phyloP scores from a whole-genome alignment of 2,797 vertebrate species.

The Crypturellus tataupa region DNA sequence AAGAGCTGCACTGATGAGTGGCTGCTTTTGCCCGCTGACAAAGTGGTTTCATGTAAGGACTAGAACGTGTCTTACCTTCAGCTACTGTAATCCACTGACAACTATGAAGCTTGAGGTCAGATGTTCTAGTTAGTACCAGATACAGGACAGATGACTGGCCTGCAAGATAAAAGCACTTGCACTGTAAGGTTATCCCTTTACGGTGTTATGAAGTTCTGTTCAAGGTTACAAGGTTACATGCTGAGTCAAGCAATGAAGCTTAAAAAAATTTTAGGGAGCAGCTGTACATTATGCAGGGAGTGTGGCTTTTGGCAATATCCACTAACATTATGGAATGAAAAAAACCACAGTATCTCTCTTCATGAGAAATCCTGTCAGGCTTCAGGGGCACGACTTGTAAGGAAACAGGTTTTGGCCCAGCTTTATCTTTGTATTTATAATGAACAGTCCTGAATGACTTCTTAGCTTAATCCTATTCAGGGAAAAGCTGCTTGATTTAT shows the following conservation, averaged over 20 bases:
- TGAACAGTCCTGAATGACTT: background rate
- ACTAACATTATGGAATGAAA: background rate
- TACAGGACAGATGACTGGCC: too few relatives aligned
- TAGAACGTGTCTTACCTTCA: background rate
- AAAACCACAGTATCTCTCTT: background rate
- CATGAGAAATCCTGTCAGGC: background rate
- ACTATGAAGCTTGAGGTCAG: background rate
- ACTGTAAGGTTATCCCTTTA: background rate
- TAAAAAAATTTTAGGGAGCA: background rate
- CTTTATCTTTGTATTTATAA: background rate
- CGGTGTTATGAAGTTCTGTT: background rate
- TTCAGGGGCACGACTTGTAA: background rate
- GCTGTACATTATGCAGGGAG: background rate
- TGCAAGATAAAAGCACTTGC: background rate
- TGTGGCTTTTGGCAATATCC: background rate
- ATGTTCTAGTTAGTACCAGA: background rate
- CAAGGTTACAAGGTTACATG: background rate
- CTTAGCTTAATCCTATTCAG: background rate
- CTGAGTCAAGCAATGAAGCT: background rate
- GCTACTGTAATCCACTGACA: background rate
- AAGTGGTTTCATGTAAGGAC: background rate
- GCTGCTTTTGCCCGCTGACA: background rate
- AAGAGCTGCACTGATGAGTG: background rate
- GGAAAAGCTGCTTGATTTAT: background rate
- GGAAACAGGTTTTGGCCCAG: background rate